Base-by-base conservation (phyloP, 1,140 invertebrate genomes). In the Temnothorax longispinosus region DNA sequence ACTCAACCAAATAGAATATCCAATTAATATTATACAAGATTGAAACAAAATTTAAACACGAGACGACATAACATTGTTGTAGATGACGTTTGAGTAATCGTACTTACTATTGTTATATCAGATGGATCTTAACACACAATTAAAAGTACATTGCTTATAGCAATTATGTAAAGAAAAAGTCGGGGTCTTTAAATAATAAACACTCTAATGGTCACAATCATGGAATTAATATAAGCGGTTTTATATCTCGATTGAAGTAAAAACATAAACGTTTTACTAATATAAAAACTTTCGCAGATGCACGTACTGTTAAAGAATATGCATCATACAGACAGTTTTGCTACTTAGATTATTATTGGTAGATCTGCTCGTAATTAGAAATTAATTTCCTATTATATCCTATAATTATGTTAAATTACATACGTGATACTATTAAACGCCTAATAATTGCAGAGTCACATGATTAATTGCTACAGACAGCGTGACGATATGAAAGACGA, bases 71-170 rank as follows among this genome's bases (percentile, higher is more conserved):
- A 44, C 4, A 58, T 27, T 1, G 27, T 72, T 21, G 21, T 47
- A n/a, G 38, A 81, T 69, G 27, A 41, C n/a, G 21, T 81, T 54
- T 15, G 50, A 81, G 47, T 50, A 32, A 67, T 69, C 62, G 47
- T 27, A 50, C 15, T 41, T 21, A 65, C 11, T 6, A 69, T 10
- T 54, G n/a, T 81, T 71, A 81, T 38, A 38, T 56, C n/a, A 56
- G 21, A 41, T 41, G 21, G 5, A 32, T 52, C 35, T 81, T 81
- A 13, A 44, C 8, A 13, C 35, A 2, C 10, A 10, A 32, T 27
- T 52, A 65, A 50, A 50, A 80, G 44, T 65, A 44, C n/a, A n/a
- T 64, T 27, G 18, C 44, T 50, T 38, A 21, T 1, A 15, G 27
- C 7, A 67, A 67, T n/a, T 21, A n/a, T 52, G 7, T 15, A 27